phyloP scores from a whole-genome alignment of 1,140 invertebrate species.

The Drosophila biarmipes region DNA sequence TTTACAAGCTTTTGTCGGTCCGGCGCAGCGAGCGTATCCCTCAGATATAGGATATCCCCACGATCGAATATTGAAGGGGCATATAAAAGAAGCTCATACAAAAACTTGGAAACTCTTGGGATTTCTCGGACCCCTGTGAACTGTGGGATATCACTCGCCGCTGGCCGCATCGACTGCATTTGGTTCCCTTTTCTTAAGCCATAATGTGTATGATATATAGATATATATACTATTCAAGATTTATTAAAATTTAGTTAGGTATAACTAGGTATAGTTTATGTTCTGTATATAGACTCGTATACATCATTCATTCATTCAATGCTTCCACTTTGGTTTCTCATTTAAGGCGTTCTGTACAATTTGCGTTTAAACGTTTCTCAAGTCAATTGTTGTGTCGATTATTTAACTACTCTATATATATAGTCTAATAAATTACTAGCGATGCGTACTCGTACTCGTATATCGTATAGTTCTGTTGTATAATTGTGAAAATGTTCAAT shows the following conservation, averaged over 20 bases:
- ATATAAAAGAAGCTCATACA: slow-evolving; percentile 42
- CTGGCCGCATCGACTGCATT: slow-evolving; percentile 33
- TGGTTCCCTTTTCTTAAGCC: slow-evolving; percentile 75
- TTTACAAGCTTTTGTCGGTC: slow-evolving; percentile 59
- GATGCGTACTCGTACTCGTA: slow-evolving; percentile 68
- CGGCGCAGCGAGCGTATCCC: background rate
- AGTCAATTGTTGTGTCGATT: slow-evolving; percentile 74
- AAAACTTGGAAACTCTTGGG: slow-evolving; percentile 35
- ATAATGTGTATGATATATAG: slow-evolving; percentile 47
- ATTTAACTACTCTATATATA: slow-evolving; percentile 73
- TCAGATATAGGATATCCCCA: slow-evolving; percentile 12
- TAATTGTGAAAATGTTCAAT: slow-evolving; percentile 64
- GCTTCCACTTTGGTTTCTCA: slow-evolving; percentile 43
- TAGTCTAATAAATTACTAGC: slow-evolving; percentile 75
- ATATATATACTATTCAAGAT: slow-evolving; percentile 40
- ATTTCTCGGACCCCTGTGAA: slow-evolving; percentile 20
- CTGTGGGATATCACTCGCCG: slow-evolving; percentile 10
- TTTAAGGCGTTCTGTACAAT: slow-evolving; percentile 83
- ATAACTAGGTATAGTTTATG: slow-evolving; percentile 70
- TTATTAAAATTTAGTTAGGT: slow-evolving; percentile 72
- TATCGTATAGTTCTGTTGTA: slow-evolving; percentile 69
- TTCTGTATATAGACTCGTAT: slow-evolving; percentile 75
- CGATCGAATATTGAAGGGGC: slow-evolving; percentile 3
- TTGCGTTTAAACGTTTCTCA: slow-evolving; percentile 75
- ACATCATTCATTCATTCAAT: slow-evolving; percentile 69